Base-by-base conservation (phyloP, 1,140 invertebrate genomes). In the Calephelis virginiensis region DNA sequence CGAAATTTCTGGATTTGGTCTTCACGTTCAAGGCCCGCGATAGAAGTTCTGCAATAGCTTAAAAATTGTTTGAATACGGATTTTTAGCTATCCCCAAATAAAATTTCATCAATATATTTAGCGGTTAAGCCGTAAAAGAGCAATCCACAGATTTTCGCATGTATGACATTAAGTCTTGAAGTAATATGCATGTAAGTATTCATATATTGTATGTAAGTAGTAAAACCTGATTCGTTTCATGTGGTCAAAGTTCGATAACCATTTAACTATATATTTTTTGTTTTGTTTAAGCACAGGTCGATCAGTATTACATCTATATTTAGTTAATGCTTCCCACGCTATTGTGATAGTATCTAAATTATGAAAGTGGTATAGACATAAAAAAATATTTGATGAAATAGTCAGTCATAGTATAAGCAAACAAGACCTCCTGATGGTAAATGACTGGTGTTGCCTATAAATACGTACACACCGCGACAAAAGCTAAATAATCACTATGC, bases 371-470 rank as follows among this genome's bases (percentile, higher is more conserved):
- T 14, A 49, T 13, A 1, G 8, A 49, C n/a, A 43, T 14, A 13
- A 49, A 13, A 8, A 49, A n/a, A 14, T 49, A 49, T 49, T 49
- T 49, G n/a, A 49, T 49, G 48, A 49, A 49, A 49, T 49, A 49
- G 48, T 49, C 48, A 49, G 48, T 49, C 48, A 49, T 49, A 8
- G 13, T 49, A n/a, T 14, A 8, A 49, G 13, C 48, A 49, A 49
- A 49, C 48, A n/a, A n/a, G 48, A 49, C 48, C 48, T 49, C 48
- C 48, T 13, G 48, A 49, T 49, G 48, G 12, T 49, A 49, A 49
- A 49, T 49, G 47, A 49, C 47, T 49, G 47, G n/a, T 49, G 47
- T n/a, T 49, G n/a, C 12, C 47, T 49, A 49, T 49, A 49, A n/a
- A 49, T 49, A 49, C 47, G 47, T 49, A 49, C 12, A 49, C 47